Conservation (phyloP, 2,888 invertebrate species). For the Shargacucullia verbasci region DNA sequence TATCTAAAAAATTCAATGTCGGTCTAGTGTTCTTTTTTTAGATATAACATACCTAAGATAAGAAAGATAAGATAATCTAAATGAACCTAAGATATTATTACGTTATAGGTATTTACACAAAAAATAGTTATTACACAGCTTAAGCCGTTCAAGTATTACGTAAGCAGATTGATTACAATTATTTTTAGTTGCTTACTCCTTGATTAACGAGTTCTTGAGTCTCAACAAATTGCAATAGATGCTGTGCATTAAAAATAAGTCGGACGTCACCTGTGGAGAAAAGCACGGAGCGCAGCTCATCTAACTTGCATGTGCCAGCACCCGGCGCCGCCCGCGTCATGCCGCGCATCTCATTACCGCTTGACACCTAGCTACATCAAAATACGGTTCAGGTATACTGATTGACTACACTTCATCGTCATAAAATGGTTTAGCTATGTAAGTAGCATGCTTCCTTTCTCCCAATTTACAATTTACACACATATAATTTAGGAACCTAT, state of each 20-base stretch:
- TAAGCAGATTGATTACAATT: too few relatives aligned
- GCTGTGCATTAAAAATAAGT: conserved; percentile 75
- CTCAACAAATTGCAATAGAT: conserved; percentile 64
- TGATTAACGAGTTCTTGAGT: conserved; percentile 41
- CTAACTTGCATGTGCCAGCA: conserved; percentile 77
- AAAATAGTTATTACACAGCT: too few relatives aligned
- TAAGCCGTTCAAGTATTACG: too few relatives aligned
- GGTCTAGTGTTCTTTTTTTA: too few relatives aligned
- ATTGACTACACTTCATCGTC: conserved; percentile 11
- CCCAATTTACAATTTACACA: too few relatives aligned
- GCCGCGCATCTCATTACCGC: conserved; percentile 69
- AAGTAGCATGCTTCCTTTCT: too few relatives aligned
- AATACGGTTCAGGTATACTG: conserved; percentile 29
- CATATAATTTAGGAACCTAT: conserved; percentile 57
- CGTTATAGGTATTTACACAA: too few relatives aligned
- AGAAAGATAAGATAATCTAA: too few relatives aligned
- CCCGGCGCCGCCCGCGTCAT: conserved; percentile 60
- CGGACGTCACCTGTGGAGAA: conserved; percentile 72
- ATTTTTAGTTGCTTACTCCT: conserved; percentile 26
- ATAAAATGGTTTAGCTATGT: not conserved
- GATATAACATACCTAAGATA: too few relatives aligned
- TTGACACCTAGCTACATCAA: conserved; percentile 33
- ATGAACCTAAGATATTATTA: too few relatives aligned
- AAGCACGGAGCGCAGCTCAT: conserved; percentile 67
- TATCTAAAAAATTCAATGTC: too few relatives aligned